Evolutionary conservation across 37 sponge, comb jelly and placozoan genomes (phyloP), one percentile per base, ranked within the genome.

Genomic region (Trichoplax adhaerens): DNA sequence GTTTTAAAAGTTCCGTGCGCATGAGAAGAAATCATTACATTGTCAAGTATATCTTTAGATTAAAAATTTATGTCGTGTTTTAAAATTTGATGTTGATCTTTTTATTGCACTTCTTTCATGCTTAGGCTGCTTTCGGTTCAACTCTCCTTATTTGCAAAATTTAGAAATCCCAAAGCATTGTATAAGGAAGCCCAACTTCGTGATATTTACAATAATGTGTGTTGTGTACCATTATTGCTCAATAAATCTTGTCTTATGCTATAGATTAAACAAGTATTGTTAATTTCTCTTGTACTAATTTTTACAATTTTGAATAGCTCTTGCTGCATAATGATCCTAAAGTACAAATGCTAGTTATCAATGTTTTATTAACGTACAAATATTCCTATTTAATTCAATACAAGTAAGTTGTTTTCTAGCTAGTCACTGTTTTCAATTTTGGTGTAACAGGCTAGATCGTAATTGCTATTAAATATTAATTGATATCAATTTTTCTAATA

Each of bases 271-370:
- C 2, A 1, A 2, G 2, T 52, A 2, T 2, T 58, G 56, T 77
- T 54, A 1, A 12, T 57, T 56, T 77, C n/a, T 46, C 58, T 49
- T 53, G 56, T 53, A 56, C 47, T 5, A 48, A 53, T 49, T 66
- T 50, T 72, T 2, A 29, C 29, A 29, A 29, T 29, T 48, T 74
- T 2, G 50, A 66, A 47, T 69, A 88, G 90, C 77, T 91, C 67
- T 74, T 91, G 54, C 74, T 77, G 7, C 85, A 85, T 59, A 77
- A 68, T n/a, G 77, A 82, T 4, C 54, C 79, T 66, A 77, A 78
- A n/a, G 69, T 91, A 29, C 93, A 91, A 74, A 51, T 57, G 59
- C 77, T 81, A n/a, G 83, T 89, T 70, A 70, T 91, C 50, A 71
- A 78, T 54, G 80, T 85, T 50, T 65, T 91, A 47, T 55, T 81